These are phyloP conservation scores for Pampus argenteus DNA, from an alignment of 2,797 vertebrate species.

Conservation along the genomic window DNA sequence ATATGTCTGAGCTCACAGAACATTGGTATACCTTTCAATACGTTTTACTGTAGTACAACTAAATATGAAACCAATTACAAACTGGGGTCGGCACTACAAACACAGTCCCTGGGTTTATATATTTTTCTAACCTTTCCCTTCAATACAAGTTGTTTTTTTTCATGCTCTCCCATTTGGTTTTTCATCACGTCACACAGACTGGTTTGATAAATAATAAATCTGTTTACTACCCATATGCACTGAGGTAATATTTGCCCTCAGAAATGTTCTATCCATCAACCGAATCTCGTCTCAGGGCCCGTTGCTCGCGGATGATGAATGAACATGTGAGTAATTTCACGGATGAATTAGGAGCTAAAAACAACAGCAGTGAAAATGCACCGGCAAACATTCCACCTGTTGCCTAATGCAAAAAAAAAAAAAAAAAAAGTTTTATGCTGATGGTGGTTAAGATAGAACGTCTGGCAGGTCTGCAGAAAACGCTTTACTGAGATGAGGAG, in stretches of 20 bases:
- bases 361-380: slow-evolving; percentile 77
- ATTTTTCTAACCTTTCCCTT: slow-evolving; percentile 36
- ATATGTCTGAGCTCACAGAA: slow-evolving; percentile 78
- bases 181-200: slow-evolving; percentile 64
- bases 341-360: slow-evolving; percentile 82
- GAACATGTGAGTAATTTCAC: slow-evolving; percentile 83
- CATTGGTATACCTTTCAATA: slow-evolving; percentile 73
- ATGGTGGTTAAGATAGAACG: slow-evolving; percentile 67
- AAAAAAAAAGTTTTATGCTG: slow-evolving; percentile 57
- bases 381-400: slow-evolving; percentile 79
- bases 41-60: slow-evolving; percentile 70
- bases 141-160: slow-evolving; percentile 59
- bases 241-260: slow-evolving; percentile 74
- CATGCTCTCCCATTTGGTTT: slow-evolving; percentile 52
- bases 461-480: slow-evolving; percentile 67
- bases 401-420: slow-evolving; percentile 51
- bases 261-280: slow-evolving; percentile 77
- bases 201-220: slow-evolving; percentile 78
- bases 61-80: slow-evolving; percentile 84
- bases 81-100: slow-evolving; percentile 71
- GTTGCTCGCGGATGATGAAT: slow-evolving; percentile 78
- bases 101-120: slow-evolving; percentile 40
- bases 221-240: slow-evolving; percentile 71
- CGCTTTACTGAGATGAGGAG: slow-evolving; percentile 54
- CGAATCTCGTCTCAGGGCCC: slow-evolving; percentile 60